phyloP scores from a whole-genome alignment of 2,888 invertebrate species.

The Nineta flava region DNA sequence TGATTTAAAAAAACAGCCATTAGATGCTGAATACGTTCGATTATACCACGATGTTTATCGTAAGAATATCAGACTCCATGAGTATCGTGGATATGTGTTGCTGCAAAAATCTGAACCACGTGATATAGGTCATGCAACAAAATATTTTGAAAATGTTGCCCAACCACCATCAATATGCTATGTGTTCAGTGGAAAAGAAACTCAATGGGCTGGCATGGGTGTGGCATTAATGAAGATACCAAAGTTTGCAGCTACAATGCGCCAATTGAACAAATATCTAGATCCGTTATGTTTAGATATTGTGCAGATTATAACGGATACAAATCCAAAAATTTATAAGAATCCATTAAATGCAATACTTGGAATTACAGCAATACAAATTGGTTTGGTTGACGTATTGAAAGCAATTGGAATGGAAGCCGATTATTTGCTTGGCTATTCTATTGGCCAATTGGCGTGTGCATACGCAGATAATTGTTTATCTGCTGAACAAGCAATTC shows the following conservation, averaged over 20 bases:
- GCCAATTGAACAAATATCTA: conserved; percentile 41
- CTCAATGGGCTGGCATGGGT: conserved; percentile 57
- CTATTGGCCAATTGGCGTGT: conserved; percentile 79
- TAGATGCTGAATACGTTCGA: conserved; percentile 36
- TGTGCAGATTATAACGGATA: conserved; percentile 40
- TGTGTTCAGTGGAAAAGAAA: conserved; percentile 64
- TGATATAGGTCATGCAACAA: conserved; percentile 31
- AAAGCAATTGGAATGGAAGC: conserved; percentile 28
- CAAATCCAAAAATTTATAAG: conserved; percentile 45
- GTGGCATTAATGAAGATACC: conserved; percentile 46
- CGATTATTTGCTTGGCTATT: conserved; percentile 40
- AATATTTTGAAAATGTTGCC: conserved; percentile 43
- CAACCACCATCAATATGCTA: conserved; percentile 37
- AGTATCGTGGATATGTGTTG: conserved; percentile 46
- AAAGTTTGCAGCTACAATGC: conserved; percentile 48
- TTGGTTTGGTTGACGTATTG: conserved; percentile 28
- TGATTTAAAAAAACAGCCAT: conserved; percentile 28
- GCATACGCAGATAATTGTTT: conserved; percentile 82
- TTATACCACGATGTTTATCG: conserved; percentile 39
- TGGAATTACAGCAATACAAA: conserved; percentile 55
- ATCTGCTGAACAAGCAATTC: conserved; percentile 64
- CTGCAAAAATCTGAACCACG: conserved; percentile 18
- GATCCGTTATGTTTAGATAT: conserved; percentile 47
- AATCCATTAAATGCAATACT: conserved; percentile 56
- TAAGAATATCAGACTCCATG: conserved; percentile 32